These are phyloP conservation scores for Phrynocephalus forsythii DNA, from an alignment of 2,797 vertebrate species.

Conservation along the genomic window DNA sequence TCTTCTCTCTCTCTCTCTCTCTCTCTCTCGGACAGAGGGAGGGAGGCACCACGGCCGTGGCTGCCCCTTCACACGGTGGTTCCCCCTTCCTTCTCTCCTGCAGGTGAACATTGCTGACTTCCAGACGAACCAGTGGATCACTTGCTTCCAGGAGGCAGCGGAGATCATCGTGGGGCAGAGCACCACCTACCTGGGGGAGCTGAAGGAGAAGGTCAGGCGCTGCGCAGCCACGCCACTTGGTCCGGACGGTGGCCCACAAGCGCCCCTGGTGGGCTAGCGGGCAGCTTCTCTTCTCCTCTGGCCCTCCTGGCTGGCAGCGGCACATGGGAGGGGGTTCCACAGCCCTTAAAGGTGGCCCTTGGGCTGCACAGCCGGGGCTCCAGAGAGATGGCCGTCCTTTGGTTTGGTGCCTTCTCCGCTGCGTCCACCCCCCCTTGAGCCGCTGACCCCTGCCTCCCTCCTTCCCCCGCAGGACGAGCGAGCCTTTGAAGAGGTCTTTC, in stretches of 20 bases:
- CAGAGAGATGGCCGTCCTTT: no score
- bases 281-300: no score
- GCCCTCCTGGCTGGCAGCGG: no score
- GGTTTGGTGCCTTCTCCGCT: no score
- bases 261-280: no score
- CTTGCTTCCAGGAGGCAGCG: slow-evolving; percentile 94
- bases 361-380: background rate
- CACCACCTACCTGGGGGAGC: slow-evolving; percentile 89
- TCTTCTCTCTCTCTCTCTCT: no score
- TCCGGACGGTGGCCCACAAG: no score
- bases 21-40: no score
- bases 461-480: slow-evolving; percentile 87
- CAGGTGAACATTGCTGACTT: slow-evolving; percentile 95
- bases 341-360: no score
- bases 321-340: no score
- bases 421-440: no score
- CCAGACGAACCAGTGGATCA: slow-evolving; percentile 96
- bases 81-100: background rate
- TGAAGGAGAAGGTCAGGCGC: slow-evolving; percentile 89
- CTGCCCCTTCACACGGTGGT: background rate
- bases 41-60: no score
- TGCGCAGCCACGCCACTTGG: background rate
- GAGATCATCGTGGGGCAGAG: slow-evolving; percentile 94
- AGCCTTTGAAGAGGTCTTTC: slow-evolving; percentile 93
- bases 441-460: slow-evolving; percentile 16